Evolutionary conservation across 2,797 vertebrate genomes (phyloP).

Genomic region (Distichodus sexfasciatus): DNA sequence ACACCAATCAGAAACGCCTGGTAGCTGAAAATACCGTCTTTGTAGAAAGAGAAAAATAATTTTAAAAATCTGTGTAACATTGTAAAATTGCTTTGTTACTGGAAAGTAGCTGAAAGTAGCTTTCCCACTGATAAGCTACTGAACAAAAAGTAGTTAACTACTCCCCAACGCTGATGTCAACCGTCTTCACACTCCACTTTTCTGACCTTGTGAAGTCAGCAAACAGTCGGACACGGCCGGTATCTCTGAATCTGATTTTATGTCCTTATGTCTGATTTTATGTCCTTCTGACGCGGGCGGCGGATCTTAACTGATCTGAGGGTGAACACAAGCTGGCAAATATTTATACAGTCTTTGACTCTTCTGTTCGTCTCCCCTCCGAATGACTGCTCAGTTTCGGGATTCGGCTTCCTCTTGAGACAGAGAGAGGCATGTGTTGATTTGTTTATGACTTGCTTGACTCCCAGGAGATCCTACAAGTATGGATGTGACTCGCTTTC

Average conservation of each 20-base stretch:
- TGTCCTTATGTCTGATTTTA: neutral
- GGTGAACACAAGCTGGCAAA: neutral
- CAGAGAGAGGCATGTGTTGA: neutral
- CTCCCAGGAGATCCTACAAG: neutral
- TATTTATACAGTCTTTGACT: conserved; percentile 10
- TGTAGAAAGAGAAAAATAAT: too few species aligned
- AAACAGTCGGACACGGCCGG: conserved; percentile 19
- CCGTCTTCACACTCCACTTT: conserved; percentile 29
- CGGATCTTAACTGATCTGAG: neutral
- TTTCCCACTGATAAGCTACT: too few species aligned
- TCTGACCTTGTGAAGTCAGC: conserved; percentile 42
- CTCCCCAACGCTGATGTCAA: conserved; percentile 24
- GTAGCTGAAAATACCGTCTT: too few species aligned
- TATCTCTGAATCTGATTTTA: neutral
- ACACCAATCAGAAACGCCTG: too few species aligned
- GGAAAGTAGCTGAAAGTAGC: too few species aligned
- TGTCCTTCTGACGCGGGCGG: conserved; percentile 9
- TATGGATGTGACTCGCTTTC: neutral
- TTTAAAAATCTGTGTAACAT: too few species aligned
- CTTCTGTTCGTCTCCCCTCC: neutral
- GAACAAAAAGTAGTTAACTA: too few species aligned
- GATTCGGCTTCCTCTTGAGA: neutral
- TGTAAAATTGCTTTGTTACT: too few species aligned
- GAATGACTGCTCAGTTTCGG: neutral
- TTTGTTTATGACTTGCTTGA: neutral